Evolutionary conservation across 2,888 invertebrate species (phyloP).

Genomic region (Melipona bicolor): DNA sequence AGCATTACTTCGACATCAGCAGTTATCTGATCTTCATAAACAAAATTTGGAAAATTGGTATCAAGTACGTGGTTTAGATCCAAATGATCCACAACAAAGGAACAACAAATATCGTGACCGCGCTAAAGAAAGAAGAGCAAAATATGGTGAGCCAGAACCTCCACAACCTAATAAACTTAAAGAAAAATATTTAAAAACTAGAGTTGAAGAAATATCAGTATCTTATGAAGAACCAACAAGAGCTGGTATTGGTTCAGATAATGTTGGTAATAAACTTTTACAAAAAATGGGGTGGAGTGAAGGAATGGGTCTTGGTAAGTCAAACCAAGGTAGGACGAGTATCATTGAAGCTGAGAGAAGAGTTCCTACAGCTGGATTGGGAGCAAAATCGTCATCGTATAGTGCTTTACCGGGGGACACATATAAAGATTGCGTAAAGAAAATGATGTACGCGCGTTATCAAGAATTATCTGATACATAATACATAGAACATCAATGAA

Average conservation of each 20-base stretch:
- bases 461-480: conserved; percentile 90
- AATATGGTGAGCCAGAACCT: conserved; percentile 95
- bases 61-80: conserved; percentile 83
- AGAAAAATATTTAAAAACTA: conserved; percentile 89
- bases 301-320: conserved; percentile 97
- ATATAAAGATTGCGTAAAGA: conserved; percentile 95
- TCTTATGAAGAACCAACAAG: conserved; percentile 86
- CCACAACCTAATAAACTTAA: conserved; percentile 90
- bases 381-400: conserved; percentile 92
- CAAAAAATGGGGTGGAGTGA: conserved; percentile 99
- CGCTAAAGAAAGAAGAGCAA: conserved; percentile 97
- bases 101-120: conserved; percentile 93
- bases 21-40: conserved; percentile 97
- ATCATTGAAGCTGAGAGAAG: conserved; percentile 91
- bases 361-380: conserved; percentile 92
- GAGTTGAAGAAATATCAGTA: conserved; percentile 84
- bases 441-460: conserved; percentile 94
- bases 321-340: conserved; percentile 96
- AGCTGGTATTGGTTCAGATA: conserved; percentile 92
- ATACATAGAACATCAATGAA: conserved; percentile 59
- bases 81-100: conserved; percentile 84
- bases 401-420: conserved; percentile 93
- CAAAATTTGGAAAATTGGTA: conserved; percentile 90
- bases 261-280: conserved; percentile 96
- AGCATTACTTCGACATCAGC: conserved; percentile 94